Evolutionary conservation across 2,888 invertebrate species (phyloP).

Genomic region (Bellardia bayeri): DNA sequence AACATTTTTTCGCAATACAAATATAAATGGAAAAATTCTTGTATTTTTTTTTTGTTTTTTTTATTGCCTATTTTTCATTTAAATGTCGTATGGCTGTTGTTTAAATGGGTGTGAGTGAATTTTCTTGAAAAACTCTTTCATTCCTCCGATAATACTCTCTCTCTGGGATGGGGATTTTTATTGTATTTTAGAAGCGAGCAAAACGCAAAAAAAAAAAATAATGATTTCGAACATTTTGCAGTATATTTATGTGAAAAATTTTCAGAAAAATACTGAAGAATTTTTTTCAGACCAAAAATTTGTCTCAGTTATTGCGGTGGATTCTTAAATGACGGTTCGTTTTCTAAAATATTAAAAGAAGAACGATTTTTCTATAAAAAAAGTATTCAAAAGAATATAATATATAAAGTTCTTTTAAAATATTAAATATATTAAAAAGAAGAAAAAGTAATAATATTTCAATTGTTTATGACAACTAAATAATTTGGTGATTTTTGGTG

Average conservation of each 20-base stretch:
- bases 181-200: constrained; percentile 43
- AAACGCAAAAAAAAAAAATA: constrained; percentile 26
- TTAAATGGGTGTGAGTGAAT: constrained; percentile 18
- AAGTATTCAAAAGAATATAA: constrained; percentile 18
- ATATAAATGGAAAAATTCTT: constrained; percentile 21
- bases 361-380: constrained; percentile 21
- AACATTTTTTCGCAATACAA: constrained; percentile 23
- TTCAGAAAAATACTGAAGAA: constrained; percentile 32
- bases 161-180: constrained; percentile 27
- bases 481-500: constrained; percentile 23
- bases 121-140: constrained; percentile 44
- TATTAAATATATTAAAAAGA: not conserved
- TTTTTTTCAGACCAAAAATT: constrained; percentile 57
- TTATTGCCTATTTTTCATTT: constrained; percentile 51
- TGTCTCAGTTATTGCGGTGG: constrained; percentile 75
- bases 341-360: constrained; percentile 54
- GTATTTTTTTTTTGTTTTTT: not conserved
- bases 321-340: constrained; percentile 75
- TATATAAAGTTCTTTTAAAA: not conserved
- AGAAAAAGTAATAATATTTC: constrained; percentile 16
- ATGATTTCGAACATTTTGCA: constrained; percentile 68
- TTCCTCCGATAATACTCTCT: constrained; percentile 63
- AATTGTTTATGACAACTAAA: constrained; percentile 7
- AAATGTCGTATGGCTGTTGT: constrained; percentile 35
- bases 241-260: constrained; percentile 26